Percentiles rank a stretch among this genome's conserved stretches.
These are phyloP conservation scores for Sterrhoptilus dennistouni DNA, from an alignment of 2,113 vertebrate genomes.

Conservation along the genomic window DNA sequence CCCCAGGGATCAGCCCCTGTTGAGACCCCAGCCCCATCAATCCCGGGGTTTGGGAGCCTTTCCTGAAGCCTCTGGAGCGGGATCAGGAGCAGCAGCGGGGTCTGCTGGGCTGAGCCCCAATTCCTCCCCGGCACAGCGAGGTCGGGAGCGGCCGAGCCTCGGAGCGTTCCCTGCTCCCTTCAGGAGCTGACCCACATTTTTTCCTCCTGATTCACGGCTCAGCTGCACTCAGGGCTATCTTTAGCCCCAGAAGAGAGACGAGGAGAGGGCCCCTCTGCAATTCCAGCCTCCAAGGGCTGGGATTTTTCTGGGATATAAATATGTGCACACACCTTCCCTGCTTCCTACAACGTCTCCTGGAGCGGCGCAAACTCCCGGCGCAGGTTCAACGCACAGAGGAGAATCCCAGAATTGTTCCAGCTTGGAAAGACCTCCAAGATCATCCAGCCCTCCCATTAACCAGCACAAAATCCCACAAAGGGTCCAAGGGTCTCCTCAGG, in stretches of 20 bases:
- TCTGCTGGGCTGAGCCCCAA: neutral
- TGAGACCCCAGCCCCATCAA: neutral
- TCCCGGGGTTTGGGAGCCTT: accelerated
- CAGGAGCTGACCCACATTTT: conserved; percentile 67
- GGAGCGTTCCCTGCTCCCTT: neutral
- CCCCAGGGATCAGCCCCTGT: neutral
- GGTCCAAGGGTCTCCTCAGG: accelerated
- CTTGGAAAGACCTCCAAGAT: neutral
- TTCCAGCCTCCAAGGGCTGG: neutral
- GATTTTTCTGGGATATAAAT: neutral
- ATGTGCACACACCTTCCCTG: neutral
- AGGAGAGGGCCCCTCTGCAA: conserved; percentile 19
- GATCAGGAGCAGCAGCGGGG: neutral
- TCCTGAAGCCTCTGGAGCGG: accelerated
- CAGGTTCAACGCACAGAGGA: neutral
- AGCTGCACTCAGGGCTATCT: conserved; percentile 49
- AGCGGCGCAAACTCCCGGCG: neutral
- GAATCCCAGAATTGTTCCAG: neutral
- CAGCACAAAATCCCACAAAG: neutral
- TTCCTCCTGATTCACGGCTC: conserved; percentile 66
- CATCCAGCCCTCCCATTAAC: neutral
- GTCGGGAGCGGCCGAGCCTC: conserved; percentile 19
- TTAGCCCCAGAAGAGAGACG: conserved; percentile 31
- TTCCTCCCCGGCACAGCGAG: neutral
- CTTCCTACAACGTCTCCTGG: neutral